Evolutionary conservation across 2,113 vertebrate genomes (phyloP).

Genomic region (Pangasianodon hypophthalmus): DNA sequence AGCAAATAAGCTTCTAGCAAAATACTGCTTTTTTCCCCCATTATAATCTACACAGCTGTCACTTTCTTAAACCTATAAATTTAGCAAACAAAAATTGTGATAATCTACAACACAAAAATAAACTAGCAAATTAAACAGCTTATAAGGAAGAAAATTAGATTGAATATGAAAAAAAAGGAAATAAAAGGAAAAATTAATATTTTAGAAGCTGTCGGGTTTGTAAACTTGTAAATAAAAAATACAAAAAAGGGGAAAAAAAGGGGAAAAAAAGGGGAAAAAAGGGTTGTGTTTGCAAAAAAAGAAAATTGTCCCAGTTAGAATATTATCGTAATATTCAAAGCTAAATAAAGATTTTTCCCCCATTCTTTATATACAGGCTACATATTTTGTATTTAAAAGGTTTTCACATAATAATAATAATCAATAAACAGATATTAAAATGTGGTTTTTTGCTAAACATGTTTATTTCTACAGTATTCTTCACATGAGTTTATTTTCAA

Average conservation of each 20-base stretch:
- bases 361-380: background rate
- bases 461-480: background rate
- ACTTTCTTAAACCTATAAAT: constrained; percentile 1
- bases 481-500: background rate
- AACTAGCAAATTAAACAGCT: background rate
- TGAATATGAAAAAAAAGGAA: background rate
- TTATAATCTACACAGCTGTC: background rate
- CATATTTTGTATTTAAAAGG: background rate
- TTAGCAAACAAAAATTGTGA: background rate
- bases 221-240: background rate
- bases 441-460: background rate
- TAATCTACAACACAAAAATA: background rate
- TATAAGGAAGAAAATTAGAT: background rate
- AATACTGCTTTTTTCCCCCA: background rate
- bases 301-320: background rate
- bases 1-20: constrained; percentile 29
- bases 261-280: too few relatives aligned
- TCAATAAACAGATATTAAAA: background rate
- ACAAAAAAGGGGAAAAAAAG: background rate
- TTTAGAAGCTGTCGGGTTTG: background rate
- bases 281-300: background rate
- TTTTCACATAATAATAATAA: background rate
- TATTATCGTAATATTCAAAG: background rate
- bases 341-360: background rate
- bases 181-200: background rate